Base-by-base conservation (phyloP, 2,113 vertebrate species). In the Agelaius tricolor region DNA sequence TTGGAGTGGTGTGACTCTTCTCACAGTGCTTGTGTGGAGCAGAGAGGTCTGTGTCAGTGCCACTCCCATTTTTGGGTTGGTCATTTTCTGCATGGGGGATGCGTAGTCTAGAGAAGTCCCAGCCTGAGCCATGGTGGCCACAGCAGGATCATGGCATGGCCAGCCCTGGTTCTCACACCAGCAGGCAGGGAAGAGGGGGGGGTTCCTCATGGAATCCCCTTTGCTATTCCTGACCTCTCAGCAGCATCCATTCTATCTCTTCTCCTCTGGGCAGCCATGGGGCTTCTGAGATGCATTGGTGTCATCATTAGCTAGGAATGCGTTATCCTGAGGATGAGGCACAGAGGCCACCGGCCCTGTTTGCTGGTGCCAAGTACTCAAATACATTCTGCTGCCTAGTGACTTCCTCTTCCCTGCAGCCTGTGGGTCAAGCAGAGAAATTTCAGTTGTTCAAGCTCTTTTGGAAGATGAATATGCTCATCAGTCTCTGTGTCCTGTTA, bases 391-490 rank as follows among this genome's bases (percentile, higher is more conserved):
- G 41, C 71, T 89, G 20, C 59, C n/a, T 58, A n/a, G 57, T 24
- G 31, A n/a, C 41, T 75, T 91, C 65, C 41, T 59, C 15, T 68
- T 83, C 39, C 65, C 44, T 89, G 12, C 61, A 85, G 74, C 35
- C 30, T 81, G 18, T 76, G 16, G 57, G 19, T 72, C 84, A 76
- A 47, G 49, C n/a, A 55, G 77, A 81, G 74, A 55, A 59, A 59
- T 82, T 55, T 12, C 37, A 69, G 22, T 57, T 90, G 49, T 68
- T 87, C 0, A 4, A 35, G 74, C 39, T 76, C 65, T 77, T 89
- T n/a, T 58, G 2, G 17, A 21, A 44, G 65, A 51, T 2, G 5
- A 72, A 39, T 91, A 19, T 0, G 0, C 33, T 87, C 0, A 0
- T 51, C 44, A 68, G 11, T 82, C 75, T 33, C 11, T 37, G 37